phyloP scores from a whole-genome alignment of 2,888 invertebrate species.

The Cephonodes hylas region DNA sequence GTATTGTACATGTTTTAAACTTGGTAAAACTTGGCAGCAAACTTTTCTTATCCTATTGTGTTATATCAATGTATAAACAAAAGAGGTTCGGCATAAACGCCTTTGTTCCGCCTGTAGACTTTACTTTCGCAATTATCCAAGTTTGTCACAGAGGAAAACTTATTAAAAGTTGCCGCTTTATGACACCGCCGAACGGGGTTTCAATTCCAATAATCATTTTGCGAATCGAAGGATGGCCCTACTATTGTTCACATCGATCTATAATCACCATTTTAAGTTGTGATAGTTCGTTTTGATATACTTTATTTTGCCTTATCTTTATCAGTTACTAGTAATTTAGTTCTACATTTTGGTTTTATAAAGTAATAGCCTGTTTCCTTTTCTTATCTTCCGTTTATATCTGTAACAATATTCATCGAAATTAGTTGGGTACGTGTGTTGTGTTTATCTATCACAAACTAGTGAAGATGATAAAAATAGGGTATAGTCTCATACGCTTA shows the following conservation, averaged over 20 bases:
- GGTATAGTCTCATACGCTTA: no score
- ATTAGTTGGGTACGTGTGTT: no score
- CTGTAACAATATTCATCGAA: no score
- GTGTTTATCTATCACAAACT: no score
- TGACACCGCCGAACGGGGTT: not conserved
- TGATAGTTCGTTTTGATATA: no score
- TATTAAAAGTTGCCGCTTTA: not conserved
- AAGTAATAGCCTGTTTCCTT: no score
- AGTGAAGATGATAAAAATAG: no score
- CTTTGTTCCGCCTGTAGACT: not conserved
- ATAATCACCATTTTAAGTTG: not conserved
- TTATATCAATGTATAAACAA: slow-evolving; percentile 6
- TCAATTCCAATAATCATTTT: not conserved
- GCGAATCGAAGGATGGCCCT: not conserved
- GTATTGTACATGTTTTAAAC: not conserved
- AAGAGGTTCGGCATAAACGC: not conserved
- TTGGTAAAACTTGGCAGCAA: not conserved
- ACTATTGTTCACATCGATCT: not conserved
- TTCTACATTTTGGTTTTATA: no score
- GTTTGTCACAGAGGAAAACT: not conserved
- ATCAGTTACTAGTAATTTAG: no score
- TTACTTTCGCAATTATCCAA: not conserved
- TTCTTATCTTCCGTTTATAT: no score
- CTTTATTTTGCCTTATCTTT: no score
- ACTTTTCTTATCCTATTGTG: not conserved